Percentiles rank a stretch among this genome's conserved stretches.
Evolutionary conservation across 2,797 vertebrate species (phyloP).

Genomic region (Hydrolagus colliei): DNA sequence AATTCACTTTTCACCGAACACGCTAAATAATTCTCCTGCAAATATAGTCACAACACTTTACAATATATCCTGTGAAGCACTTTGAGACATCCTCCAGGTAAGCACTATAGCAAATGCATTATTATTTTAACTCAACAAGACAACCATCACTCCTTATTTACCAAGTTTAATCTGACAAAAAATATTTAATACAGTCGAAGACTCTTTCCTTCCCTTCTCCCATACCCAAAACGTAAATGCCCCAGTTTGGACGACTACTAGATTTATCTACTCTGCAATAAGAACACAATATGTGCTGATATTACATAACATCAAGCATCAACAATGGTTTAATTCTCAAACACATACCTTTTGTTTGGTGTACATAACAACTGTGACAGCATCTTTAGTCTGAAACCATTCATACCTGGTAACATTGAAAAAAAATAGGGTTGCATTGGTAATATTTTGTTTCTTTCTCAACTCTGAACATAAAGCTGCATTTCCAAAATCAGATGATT

Average conservation of each 20-base stretch:
- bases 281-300: too few relatives aligned
- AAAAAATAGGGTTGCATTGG: slow-evolving; percentile 6
- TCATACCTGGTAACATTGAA: slow-evolving; percentile 66
- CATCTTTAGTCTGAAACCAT: slow-evolving; percentile 87
- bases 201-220: too few relatives aligned
- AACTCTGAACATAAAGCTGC: background rate
- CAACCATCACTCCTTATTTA: background rate
- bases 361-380: slow-evolving; percentile 76
- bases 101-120: too few relatives aligned
- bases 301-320: too few relatives aligned
- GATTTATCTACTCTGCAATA: too few relatives aligned
- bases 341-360: slow-evolving; percentile 76
- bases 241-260: background rate
- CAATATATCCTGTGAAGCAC: too few relatives aligned
- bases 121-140: background rate
- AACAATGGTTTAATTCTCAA: slow-evolving; percentile 1
- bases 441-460: background rate
- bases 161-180: background rate
- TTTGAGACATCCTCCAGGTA: too few relatives aligned
- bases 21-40: too few relatives aligned
- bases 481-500: background rate
- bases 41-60: too few relatives aligned
- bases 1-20: background rate
- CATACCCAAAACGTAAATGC: background rate
- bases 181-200: background rate